Conservation (phyloP, 2,797 vertebrate genomes). For the Ammospiza maritima region DNA sequence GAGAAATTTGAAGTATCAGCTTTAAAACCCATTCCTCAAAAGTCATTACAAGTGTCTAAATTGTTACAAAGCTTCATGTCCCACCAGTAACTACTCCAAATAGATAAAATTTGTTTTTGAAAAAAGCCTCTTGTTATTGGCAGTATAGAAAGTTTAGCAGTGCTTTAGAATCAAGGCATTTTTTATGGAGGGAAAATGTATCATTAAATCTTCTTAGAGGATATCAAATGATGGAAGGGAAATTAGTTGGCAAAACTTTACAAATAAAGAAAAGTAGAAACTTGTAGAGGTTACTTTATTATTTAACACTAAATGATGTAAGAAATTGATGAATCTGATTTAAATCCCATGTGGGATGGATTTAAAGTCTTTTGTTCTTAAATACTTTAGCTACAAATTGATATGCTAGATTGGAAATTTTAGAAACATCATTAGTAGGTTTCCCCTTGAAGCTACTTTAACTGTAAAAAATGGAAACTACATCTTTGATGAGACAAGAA, state of each 20-base stretch:
- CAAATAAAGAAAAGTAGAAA: background rate
- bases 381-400: background rate
- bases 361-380: background rate
- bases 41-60: background rate
- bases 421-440: background rate
- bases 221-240: background rate
- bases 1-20: background rate
- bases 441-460: background rate
- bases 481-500: background rate
- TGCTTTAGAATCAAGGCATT: background rate
- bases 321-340: background rate
- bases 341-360: background rate
- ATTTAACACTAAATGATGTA: background rate
- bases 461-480: background rate
- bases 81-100: background rate
- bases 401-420: background rate
- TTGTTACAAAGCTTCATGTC: background rate
- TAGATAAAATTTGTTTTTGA: background rate
- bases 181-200: background rate
- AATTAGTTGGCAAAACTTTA: background rate
- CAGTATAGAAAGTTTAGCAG: background rate
- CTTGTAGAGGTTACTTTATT: background rate
- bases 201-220: background rate
- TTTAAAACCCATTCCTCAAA: background rate
- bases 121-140: background rate